These are phyloP conservation scores for Chelonus insularis DNA, from an alignment of 1,140 invertebrate genomes.

Conservation along the genomic window DNA sequence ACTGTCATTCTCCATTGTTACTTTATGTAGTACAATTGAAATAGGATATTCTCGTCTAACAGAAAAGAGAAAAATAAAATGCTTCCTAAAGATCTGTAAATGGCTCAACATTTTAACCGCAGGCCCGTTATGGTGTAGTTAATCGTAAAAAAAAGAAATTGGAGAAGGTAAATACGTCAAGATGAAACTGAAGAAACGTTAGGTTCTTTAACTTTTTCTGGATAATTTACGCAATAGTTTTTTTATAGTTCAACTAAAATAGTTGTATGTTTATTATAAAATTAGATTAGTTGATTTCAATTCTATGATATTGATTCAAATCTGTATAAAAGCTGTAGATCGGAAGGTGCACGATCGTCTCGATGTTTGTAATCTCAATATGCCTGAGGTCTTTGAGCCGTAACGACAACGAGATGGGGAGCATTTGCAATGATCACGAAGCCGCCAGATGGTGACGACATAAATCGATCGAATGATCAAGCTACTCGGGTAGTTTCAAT, in stretches of 20 bases:
- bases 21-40: neutral
- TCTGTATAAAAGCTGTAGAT: neutral
- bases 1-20: neutral
- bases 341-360: conserved; percentile 15
- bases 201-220: no score
- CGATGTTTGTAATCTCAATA: conserved; percentile 19
- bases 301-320: neutral
- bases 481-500: conserved; percentile 11
- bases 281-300: no score
- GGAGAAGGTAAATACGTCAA: neutral
- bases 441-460: conserved; percentile 27
- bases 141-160: neutral
- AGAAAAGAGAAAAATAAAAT: neutral
- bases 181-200: no score
- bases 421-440: conserved; percentile 23
- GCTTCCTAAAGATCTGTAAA: neutral
- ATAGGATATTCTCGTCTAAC: neutral
- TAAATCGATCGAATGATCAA: conserved; percentile 21
- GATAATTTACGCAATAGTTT: no score
- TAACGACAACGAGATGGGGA: conserved; percentile 13
- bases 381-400: conserved; percentile 27
- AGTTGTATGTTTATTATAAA: no score
- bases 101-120: no score
- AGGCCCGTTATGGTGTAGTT: no score
- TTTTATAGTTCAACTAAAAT: no score